Evolutionary conservation across 2,888 invertebrate species (phyloP).

Genomic region (Anaspis maculata): DNA sequence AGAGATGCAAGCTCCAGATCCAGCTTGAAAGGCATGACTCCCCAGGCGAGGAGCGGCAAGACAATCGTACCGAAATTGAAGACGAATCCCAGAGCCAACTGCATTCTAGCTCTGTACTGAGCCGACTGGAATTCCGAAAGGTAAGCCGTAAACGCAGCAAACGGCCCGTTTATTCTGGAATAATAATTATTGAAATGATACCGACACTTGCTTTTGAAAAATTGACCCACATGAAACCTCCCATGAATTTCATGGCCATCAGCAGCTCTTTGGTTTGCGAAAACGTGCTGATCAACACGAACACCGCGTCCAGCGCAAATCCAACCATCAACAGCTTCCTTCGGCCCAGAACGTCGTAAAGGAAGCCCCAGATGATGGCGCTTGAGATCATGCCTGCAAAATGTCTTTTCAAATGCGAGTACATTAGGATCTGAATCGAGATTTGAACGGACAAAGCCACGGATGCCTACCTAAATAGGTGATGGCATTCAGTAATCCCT

Average conservation of each 20-base stretch:
- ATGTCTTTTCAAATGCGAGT: too few species aligned
- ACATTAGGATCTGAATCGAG: too few species aligned
- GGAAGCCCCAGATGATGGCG: conserved; percentile 64
- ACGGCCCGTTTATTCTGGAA: conserved; percentile 56
- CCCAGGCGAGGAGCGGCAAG: conserved; percentile 63
- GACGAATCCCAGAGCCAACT: conserved; percentile 55
- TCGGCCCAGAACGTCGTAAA: conserved; percentile 63
- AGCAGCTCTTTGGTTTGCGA: conserved; percentile 58
- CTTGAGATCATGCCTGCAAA: conserved; percentile 74
- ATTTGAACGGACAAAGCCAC: too few species aligned
- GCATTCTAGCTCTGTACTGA: conserved; percentile 52
- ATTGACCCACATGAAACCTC: conserved; percentile 72
- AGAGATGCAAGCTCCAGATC: too few species aligned
- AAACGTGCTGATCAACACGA: conserved; percentile 53
- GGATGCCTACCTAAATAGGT: conserved; percentile 63
- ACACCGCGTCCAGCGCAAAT: conserved; percentile 51
- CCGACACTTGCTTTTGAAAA: too few species aligned
- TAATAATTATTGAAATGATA: too few species aligned
- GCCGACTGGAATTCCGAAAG: conserved; percentile 62
- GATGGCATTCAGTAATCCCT: conserved; percentile 60
- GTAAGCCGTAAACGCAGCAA: conserved; percentile 60
- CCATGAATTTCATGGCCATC: conserved; percentile 59
- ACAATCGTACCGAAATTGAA: conserved; percentile 54
- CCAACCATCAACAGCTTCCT: conserved; percentile 57
- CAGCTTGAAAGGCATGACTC: conserved; percentile 53